phyloP scores from a whole-genome alignment of 2,113 vertebrate species.

The Anser brachyrhynchus region DNA sequence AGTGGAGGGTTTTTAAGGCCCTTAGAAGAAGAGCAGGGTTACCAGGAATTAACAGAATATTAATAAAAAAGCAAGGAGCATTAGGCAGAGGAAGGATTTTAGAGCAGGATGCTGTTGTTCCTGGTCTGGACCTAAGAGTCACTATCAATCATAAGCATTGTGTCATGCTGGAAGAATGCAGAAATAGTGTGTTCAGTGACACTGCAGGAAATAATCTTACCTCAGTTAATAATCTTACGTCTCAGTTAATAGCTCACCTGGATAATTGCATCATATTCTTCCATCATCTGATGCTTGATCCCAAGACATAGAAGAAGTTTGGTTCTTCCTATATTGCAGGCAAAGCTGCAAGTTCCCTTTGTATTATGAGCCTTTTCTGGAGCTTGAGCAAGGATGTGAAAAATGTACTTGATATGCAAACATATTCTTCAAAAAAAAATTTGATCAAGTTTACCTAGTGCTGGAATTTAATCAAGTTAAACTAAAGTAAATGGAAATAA shows the following conservation, averaged over 20 bases:
- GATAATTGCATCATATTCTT: neutral
- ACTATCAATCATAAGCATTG: neutral
- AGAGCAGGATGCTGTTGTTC: neutral
- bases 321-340: neutral
- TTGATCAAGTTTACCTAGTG: neutral
- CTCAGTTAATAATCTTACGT: conserved; percentile 1
- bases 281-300: neutral
- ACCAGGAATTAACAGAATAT: neutral
- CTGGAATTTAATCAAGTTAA: conserved; percentile 15
- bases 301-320: neutral
- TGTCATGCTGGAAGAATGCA: conserved; percentile 43
- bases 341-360: neutral
- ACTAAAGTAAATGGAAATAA: conserved; percentile 31
- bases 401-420: conserved; percentile 28
- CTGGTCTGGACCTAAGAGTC: neutral
- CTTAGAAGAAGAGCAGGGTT: neutral
- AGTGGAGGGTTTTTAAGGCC: neutral
- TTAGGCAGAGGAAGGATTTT: neutral
- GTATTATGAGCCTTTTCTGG: neutral
- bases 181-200: neutral
- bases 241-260: conserved; percentile 53
- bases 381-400: neutral
- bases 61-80: neutral
- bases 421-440: neutral
- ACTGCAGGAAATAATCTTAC: conserved; percentile 17